Percentiles rank a stretch among this genome's conserved stretches.
Conservation (phyloP, 1,140 invertebrate genomes). For the Cephus cinctus region DNA sequence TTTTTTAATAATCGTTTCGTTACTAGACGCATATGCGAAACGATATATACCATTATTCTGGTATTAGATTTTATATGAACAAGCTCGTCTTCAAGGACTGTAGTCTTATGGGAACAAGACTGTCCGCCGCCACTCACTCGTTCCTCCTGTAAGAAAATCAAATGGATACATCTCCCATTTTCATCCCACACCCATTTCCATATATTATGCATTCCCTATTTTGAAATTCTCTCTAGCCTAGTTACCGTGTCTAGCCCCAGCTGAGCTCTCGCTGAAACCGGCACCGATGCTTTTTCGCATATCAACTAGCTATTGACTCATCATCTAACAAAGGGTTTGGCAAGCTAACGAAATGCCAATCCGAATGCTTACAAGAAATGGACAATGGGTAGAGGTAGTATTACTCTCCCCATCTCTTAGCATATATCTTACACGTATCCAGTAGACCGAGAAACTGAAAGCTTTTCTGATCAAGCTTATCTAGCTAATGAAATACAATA, state of each 20-base stretch:
- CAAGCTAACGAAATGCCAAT: too few species aligned
- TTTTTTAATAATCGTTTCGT: too few species aligned
- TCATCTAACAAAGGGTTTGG: constrained; percentile 13
- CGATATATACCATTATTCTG: constrained; percentile 2
- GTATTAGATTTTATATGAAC: constrained; percentile 38
- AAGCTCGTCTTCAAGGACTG: constrained; percentile 40
- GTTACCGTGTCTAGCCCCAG: too few species aligned
- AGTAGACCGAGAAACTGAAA: too few species aligned
- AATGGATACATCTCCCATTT: constrained; percentile 23
- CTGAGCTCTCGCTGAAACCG: constrained; percentile 1
- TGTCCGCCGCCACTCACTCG: constrained; percentile 23
- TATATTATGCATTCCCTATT: constrained; percentile 16
- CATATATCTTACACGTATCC: too few species aligned
- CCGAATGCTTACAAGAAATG: too few species aligned
- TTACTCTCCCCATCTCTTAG: too few species aligned
- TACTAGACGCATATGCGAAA: constrained; percentile 19
- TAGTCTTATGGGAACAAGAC: too few species aligned
- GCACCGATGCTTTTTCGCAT: constrained; percentile 30
- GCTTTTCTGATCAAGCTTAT: too few species aligned
- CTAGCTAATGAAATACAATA: too few species aligned
- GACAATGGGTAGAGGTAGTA: too few species aligned
- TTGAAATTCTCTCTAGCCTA: too few species aligned
- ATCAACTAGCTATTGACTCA: constrained; percentile 34
- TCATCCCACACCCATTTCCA: constrained; percentile 15
- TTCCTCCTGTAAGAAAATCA: constrained; percentile 16